Conservation (phyloP, 35 echinoderm and acorn worm species). For the Apostichopus parvimensis region DNA sequence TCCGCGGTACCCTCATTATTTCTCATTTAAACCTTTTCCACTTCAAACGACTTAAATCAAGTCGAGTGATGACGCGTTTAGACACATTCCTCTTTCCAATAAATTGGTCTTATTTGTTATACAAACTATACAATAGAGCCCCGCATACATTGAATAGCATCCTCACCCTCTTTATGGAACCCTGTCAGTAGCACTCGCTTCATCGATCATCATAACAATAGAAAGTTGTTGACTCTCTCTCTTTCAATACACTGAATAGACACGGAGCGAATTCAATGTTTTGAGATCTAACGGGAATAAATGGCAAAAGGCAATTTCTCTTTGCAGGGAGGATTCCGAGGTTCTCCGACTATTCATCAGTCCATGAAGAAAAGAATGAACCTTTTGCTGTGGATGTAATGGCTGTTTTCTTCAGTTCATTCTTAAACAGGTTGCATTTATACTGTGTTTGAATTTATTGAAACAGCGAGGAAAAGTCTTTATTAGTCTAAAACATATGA, state of each 20-base stretch:
- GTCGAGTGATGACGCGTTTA: background rate
- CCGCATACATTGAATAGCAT: background rate
- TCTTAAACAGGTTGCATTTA: too few species aligned
- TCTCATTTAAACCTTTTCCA: too few species aligned
- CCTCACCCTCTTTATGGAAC: background rate
- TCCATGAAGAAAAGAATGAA: too few species aligned
- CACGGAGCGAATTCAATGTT: background rate
- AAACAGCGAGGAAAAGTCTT: too few species aligned
- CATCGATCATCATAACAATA: slow-evolving; percentile 34
- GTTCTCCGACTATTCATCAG: too few species aligned
- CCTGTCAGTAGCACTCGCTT: background rate
- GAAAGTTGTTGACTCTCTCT: background rate
- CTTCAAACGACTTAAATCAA: background rate
- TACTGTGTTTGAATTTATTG: too few species aligned
- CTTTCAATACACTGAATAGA: background rate
- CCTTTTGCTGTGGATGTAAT: too few species aligned
- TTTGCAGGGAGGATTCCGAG: too few species aligned
- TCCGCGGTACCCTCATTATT: too few species aligned
- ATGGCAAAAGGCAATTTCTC: background rate
- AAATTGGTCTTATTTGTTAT: background rate
- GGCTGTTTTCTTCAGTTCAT: too few species aligned
- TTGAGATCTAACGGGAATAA: background rate
- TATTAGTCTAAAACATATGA: too few species aligned
- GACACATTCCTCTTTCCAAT: background rate
- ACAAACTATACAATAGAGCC: background rate